These are phyloP conservation scores for Zoroaster sp. DNA, from an alignment of 53 echinoderm and acorn worm species.

Conservation along the genomic window DNA sequence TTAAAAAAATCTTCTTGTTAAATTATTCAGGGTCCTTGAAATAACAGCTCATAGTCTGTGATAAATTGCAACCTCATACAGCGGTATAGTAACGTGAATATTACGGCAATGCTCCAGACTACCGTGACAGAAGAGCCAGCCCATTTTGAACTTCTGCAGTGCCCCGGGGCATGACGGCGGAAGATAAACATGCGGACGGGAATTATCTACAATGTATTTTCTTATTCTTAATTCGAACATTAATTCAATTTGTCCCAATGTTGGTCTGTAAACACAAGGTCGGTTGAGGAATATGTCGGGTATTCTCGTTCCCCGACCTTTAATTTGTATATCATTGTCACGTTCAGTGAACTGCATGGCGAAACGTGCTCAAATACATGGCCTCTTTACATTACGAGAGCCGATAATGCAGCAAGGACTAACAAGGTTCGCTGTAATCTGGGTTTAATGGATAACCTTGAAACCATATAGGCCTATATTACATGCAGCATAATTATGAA, in stretches of 20 bases:
- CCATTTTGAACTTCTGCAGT: background rate
- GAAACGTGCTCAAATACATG: too few species aligned
- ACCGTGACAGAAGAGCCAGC: background rate
- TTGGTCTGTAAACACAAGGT: slow-evolving; percentile 39
- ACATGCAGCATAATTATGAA: too few species aligned
- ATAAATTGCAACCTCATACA: background rate
- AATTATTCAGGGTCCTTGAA: background rate
- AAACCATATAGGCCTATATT: too few species aligned
- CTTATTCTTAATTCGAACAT: background rate
- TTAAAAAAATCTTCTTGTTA: too few species aligned
- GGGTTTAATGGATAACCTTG: too few species aligned
- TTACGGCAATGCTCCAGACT: background rate
- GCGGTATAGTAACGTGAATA: background rate
- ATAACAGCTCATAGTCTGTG: background rate
- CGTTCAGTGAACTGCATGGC: background rate
- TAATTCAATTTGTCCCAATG: slow-evolving; percentile 19
- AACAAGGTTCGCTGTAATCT: too few species aligned
- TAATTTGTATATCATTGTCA: background rate
- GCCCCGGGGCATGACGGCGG: background rate
- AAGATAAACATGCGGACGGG: slow-evolving; percentile 1
- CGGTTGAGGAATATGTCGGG: background rate
- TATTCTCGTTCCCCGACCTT: slow-evolving; percentile 8
- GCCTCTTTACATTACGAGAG: too few species aligned
- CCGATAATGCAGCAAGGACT: too few species aligned
- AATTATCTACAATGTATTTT: slow-evolving; percentile 12